Base-by-base conservation (phyloP, 2,888 invertebrate species). In the Drosophila emarginata region DNA sequence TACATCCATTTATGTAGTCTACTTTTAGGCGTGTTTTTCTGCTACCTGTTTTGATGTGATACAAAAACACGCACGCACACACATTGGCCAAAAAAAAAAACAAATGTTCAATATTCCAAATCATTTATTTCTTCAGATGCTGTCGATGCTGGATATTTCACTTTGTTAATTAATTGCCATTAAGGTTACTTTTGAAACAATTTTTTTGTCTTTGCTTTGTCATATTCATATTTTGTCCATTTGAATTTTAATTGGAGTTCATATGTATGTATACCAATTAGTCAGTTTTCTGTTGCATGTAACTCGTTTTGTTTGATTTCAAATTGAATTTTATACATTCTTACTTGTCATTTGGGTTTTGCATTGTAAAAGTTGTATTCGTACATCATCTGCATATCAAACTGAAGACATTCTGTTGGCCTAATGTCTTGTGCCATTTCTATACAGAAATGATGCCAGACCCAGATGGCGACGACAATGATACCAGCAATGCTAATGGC, bases 391-490 rank as follows among this genome's bases (percentile, higher is more conserved):
- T 45, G 45, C 45, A 21, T 36, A 11, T 54, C 54, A 36, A 54
- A 54, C 32, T 36, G 12, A 54, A 11, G 18, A 5, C 18, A 54
- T 32, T 45, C 45, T 45, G 28, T 18, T 32, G 28, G 32, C 18
- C 54, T 11, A 36, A 12, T 18, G 18, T 36, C 15, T 28, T 18
- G 18, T 26, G 26, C 26, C 5, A 50, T 15, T 14, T 50, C 21
- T 23, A 50, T 50, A 23, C 21, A 21, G 6, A 21, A 50, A 50
- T 11, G 32, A 54, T 54, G 54, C 54, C 54, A 36, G 18, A 15
- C 54, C 32, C 54, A 54, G 54, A 54, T 54, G 54, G 54, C 18
- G 54, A 36, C 6, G 54, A 54, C 36, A 57, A 36, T n/a, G 37
- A 37, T 39, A 37, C 56, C 56, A 57, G 37, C 56, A 58, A 58